Base-by-base conservation (phyloP, 2,797 vertebrate species). In the Australoheros facetus region DNA sequence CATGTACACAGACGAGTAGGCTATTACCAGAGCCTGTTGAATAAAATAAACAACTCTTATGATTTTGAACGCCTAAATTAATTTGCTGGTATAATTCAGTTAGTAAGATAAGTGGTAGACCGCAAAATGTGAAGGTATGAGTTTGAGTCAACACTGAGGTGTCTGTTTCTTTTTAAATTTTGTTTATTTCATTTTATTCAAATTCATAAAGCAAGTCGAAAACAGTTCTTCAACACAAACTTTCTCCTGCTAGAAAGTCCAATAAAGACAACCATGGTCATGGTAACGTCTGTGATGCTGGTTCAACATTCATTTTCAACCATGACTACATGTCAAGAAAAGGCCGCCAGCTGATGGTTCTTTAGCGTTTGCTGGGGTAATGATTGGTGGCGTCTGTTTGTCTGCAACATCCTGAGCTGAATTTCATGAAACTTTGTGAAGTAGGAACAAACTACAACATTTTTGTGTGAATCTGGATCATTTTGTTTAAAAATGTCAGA, bases 351-450 rank as follows among this genome's bases (percentile, higher is more conserved):
- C 42, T 2, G 42, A 45, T 4, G 4, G 8, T 54, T 54, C 9
- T 21, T 21, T 19, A 11, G 19, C 4, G 19, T 53, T 53, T 53
- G 48, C 48, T 64, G 39, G 39, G 60, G 26, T 5, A 34, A 64
- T 51, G 48, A 19, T 7, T 45, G 26, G 16, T 30, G 42, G 2
- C 2, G 0, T 69, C 16, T 51, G 26, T 26, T 30, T 0, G 30
- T 19, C 19, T 19, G 7, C 48, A 19, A 19, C 16, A 51, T 19
- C 5, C 48, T 17, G 7, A 19, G 48, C 7, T 19, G 48, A 19
- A 51, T 19, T 51, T 51, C 48, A 51, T 51, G 48, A 51, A 51
- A 51, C 48, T 51, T 51, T 19, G 48, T 19, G 12, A 39, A 39
- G 34, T 30, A 32, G 51, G 3, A n/a, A 0, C 5, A 51, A 69